These are phyloP conservation scores for Ageneiosus marmoratus DNA, from an alignment of 2,113 vertebrate species.

Conservation along the genomic window DNA sequence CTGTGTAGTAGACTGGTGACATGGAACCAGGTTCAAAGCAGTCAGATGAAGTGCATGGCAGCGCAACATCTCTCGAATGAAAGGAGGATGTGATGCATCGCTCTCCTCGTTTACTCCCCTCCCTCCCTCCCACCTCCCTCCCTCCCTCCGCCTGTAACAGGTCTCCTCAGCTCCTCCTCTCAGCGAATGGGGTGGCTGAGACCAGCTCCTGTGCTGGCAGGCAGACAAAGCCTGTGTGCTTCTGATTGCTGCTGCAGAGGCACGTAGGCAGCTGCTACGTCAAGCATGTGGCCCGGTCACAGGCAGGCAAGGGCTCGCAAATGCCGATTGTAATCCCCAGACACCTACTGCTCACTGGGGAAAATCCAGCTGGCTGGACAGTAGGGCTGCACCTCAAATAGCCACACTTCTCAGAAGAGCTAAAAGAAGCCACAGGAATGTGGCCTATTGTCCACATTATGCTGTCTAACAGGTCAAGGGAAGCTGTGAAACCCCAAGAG, in stretches of 20 bases:
- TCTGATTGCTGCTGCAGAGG: constrained; percentile 77
- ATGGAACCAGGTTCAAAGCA: too few species aligned
- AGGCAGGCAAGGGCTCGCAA: constrained; percentile 57
- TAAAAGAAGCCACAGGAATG: constrained; percentile 54
- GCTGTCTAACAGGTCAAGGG: constrained; percentile 30
- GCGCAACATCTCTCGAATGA: constrained; percentile 49
- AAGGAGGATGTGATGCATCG: constrained; percentile 55
- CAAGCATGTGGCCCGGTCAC: constrained; percentile 69
- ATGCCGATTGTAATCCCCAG: constrained; percentile 70
- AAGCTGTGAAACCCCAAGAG: background rate
- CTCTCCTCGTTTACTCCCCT: constrained; percentile 54
- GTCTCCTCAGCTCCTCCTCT: constrained; percentile 45
- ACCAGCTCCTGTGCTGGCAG: constrained; percentile 80
- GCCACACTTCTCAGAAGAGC: constrained; percentile 63
- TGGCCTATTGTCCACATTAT: constrained; percentile 14
- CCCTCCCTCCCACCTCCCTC: constrained; percentile 40
- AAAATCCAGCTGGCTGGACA: constrained; percentile 44
- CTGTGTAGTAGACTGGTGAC: background rate
- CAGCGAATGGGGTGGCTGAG: constrained; percentile 71
- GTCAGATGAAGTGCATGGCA: constrained; percentile 37
- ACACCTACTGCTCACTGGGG: constrained; percentile 55
- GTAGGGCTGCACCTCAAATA: constrained; percentile 65
- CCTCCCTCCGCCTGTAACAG: constrained; percentile 38
- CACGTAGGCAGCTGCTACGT: constrained; percentile 76
- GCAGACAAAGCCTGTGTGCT: constrained; percentile 79